Evolutionary conservation across 2,797 vertebrate species (phyloP).

Genomic region (Sebastes flavidus): DNA sequence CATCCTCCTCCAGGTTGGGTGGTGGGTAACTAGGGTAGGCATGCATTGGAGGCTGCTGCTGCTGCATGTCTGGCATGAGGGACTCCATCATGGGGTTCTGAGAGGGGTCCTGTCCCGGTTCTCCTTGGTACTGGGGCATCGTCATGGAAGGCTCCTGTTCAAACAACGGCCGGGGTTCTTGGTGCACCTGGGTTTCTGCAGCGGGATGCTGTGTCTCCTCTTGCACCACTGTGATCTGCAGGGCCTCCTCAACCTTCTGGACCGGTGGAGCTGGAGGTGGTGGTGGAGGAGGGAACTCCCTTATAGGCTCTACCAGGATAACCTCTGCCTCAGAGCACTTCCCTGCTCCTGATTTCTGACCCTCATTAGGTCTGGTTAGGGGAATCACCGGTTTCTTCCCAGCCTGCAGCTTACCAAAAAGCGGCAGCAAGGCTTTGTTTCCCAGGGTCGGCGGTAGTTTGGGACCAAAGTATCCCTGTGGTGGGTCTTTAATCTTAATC

Average conservation of each 20-base stretch:
- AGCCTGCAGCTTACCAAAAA: conserved; percentile 94
- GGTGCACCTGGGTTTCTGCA: conserved; percentile 74
- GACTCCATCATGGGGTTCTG: conserved; percentile 86
- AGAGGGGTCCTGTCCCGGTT: conserved; percentile 82
- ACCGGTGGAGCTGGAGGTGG: conserved; percentile 80
- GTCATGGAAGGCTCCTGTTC: conserved; percentile 81
- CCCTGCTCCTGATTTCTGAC: conserved; percentile 79
- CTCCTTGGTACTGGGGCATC: conserved; percentile 78
- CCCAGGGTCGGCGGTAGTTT: conserved; percentile 93
- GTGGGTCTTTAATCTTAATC: conserved; percentile 95
- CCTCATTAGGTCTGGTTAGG: conserved; percentile 83
- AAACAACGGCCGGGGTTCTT: conserved; percentile 71
- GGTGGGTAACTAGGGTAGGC: conserved; percentile 88
- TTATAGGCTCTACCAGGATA: conserved; percentile 83
- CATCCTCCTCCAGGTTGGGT: conserved; percentile 86
- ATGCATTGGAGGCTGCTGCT: conserved; percentile 81
- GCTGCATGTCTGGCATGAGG: conserved; percentile 83
- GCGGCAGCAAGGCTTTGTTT: conserved; percentile 91
- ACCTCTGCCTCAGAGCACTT: conserved; percentile 80
- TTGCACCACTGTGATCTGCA: conserved; percentile 41
- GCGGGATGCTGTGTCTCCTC: conserved; percentile 70
- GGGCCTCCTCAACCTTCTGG: conserved; percentile 76
- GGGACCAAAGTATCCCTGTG: conserved; percentile 97
- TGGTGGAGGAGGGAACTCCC: conserved; percentile 86
- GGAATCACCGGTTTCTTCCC: conserved; percentile 85